Evolutionary conservation across 1,140 invertebrate species (phyloP).

Genomic region (Cephus cinctus): DNA sequence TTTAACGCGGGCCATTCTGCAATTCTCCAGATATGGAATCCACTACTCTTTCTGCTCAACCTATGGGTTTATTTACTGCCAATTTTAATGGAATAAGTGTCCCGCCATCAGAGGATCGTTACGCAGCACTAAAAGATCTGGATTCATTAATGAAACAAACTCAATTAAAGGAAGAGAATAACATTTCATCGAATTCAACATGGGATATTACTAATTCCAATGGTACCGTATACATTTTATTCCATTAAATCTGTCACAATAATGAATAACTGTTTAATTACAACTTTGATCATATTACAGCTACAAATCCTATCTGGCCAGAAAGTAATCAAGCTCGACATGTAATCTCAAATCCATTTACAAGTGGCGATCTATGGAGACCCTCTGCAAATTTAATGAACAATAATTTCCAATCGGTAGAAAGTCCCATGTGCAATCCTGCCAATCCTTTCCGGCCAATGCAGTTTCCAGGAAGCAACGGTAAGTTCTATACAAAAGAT

Average conservation of each 20-base stretch:
- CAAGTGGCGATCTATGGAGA: slow-evolving; percentile 42
- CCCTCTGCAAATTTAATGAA: slow-evolving; percentile 47
- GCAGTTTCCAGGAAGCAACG: slow-evolving; percentile 45
- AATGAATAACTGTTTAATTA: neutral
- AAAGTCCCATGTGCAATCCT: slow-evolving; percentile 41
- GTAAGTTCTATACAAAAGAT: too few relatives aligned
- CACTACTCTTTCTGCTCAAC: slow-evolving; percentile 18
- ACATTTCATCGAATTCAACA: slow-evolving; percentile 27
- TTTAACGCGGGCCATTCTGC: too few relatives aligned
- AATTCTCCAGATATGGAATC: slow-evolving; percentile 39
- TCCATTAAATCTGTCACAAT: neutral
- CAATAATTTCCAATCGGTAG: slow-evolving; percentile 43
- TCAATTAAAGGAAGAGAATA: slow-evolving; percentile 47
- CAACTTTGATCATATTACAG: slow-evolving; percentile 27
- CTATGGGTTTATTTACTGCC: slow-evolving; percentile 19
- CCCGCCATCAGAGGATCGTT: slow-evolving; percentile 70
- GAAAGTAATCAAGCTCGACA: slow-evolving; percentile 40
- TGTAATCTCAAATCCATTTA: slow-evolving; percentile 51
- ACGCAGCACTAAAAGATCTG: slow-evolving; percentile 80
- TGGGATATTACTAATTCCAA: slow-evolving; percentile 49
- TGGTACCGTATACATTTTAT: slow-evolving; percentile 23
- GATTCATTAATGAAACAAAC: slow-evolving; percentile 66
- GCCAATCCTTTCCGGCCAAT: slow-evolving; percentile 49
- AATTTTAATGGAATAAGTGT: slow-evolving; percentile 34
- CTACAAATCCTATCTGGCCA: slow-evolving; percentile 41